A percentile compares a stretch with the other conserved stretches of the same genome.
Evolutionary conservation across 2,888 invertebrate species (phyloP).

Genomic region (Meganola albula): DNA sequence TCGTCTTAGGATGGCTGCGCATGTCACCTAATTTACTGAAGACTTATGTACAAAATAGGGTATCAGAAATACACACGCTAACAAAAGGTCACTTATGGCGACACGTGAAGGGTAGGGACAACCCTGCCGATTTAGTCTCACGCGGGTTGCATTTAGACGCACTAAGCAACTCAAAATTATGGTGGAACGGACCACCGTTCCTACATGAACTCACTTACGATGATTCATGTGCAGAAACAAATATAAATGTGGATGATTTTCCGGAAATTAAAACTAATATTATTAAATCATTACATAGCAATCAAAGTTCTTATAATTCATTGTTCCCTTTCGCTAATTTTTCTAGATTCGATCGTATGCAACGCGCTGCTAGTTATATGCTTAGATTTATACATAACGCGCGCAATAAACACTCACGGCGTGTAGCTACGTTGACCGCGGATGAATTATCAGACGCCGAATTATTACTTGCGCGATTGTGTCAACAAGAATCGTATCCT

Average conservation of each 20-base stretch:
- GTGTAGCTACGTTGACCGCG: not conserved
- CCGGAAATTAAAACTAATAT: too few species aligned
- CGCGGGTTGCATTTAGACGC: not conserved
- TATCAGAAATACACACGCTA: not conserved
- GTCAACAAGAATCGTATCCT: slow-evolving; percentile 1
- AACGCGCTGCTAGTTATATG: not conserved
- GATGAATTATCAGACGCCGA: not conserved
- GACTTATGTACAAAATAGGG: not conserved
- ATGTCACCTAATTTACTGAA: not conserved
- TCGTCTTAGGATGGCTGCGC: not conserved
- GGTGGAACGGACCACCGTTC: not conserved
- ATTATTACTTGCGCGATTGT: slow-evolving; percentile 1
- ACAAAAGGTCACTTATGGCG: not conserved
- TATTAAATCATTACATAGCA: not conserved
- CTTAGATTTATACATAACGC: not conserved
- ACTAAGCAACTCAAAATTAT: not conserved
- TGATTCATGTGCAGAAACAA: too few species aligned
- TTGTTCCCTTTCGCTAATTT: not conserved
- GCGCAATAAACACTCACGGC: not conserved
- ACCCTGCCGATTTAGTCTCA: not conserved
- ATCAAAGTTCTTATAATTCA: not conserved
- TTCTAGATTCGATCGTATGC: not conserved
- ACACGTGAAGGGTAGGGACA: not conserved
- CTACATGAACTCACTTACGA: not conserved
- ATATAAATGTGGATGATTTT: too few species aligned